These are phyloP conservation scores for Phyllopteryx taeniolatus DNA, from an alignment of 2,113 vertebrate genomes.

Conservation along the genomic window DNA sequence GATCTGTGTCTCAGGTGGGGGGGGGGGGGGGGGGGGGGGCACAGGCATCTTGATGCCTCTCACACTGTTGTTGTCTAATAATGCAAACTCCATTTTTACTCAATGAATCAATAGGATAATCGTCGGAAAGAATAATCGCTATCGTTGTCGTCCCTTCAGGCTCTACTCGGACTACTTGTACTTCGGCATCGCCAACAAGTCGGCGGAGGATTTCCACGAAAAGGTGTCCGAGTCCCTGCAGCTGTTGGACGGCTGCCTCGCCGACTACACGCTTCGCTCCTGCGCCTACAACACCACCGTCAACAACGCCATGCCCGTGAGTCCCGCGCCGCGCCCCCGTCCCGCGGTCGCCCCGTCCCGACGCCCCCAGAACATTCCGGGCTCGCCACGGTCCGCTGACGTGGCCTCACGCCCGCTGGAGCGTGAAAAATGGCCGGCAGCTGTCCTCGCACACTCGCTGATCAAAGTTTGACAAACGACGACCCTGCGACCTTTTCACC, in stretches of 20 bases:
- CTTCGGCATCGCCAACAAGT: constrained; percentile 93
- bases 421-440: constrained; percentile 41
- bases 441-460: constrained; percentile 13
- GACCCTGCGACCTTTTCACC: neutral
- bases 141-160: constrained; percentile 62
- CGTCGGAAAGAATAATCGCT: neutral
- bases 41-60: too few relatives aligned
- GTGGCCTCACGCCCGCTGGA: constrained; percentile 42
- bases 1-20: too few relatives aligned
- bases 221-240: constrained; percentile 91
- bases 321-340: constrained; percentile 45
- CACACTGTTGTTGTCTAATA: too few relatives aligned
- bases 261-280: constrained; percentile 82
- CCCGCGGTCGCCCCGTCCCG: neutral
- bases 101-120: too few relatives aligned
- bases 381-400: constrained; percentile 29
- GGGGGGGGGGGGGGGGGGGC: too few relatives aligned
- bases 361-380: neutral
- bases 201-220: constrained; percentile 91
- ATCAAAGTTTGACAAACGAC: constrained; percentile 30
- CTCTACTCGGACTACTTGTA: constrained; percentile 96
- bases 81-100: too few relatives aligned
- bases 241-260: constrained; percentile 86
- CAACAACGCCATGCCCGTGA: constrained; percentile 91
- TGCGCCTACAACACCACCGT: constrained; percentile 94